Conservation (phyloP, 2,113 vertebrate genomes). For the Gadus chalcogrammus region DNA sequence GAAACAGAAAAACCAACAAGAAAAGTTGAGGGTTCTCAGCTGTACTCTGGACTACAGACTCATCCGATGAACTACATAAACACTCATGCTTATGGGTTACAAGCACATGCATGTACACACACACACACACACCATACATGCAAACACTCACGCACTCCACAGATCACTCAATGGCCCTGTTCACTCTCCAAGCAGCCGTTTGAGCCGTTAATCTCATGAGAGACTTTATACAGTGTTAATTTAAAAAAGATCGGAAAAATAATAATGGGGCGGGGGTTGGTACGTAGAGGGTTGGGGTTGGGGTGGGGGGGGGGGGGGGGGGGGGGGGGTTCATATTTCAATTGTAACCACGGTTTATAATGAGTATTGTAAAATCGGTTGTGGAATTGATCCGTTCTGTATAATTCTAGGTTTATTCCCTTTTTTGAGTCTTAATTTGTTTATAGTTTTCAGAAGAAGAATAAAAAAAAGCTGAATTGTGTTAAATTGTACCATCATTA, state of each 20-base stretch:
- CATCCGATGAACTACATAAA: slow-evolving; percentile 8
- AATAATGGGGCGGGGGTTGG: slow-evolving; percentile 5
- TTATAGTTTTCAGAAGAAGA: slow-evolving; percentile 70
- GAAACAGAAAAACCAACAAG: slow-evolving; percentile 9
- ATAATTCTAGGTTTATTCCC: slow-evolving; percentile 33
- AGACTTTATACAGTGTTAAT: slow-evolving; percentile 61
- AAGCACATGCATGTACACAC: neutral
- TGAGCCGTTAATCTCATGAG: slow-evolving; percentile 26
- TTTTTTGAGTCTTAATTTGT: slow-evolving; percentile 67
- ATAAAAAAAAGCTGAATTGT: slow-evolving; percentile 33
- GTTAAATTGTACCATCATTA: neutral
- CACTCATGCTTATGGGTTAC: slow-evolving; percentile 23
- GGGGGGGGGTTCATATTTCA: slow-evolving; percentile 37
- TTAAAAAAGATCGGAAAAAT: slow-evolving; percentile 22
- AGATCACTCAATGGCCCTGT: slow-evolving; percentile 23
- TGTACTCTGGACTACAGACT: slow-evolving; percentile 16
- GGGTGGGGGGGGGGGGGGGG: slow-evolving; percentile 27
- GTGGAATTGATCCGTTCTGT: slow-evolving; percentile 52
- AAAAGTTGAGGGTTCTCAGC: neutral
- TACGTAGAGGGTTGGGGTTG: neutral
- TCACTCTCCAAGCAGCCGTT: slow-evolving; percentile 11
- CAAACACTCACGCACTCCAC: neutral
- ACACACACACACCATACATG: no score
- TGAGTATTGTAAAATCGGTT: slow-evolving; percentile 47
- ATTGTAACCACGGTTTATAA: slow-evolving; percentile 38